A percentile compares a stretch with the other conserved stretches of the same genome.
Conservation (phyloP, 2,113 vertebrate species). For the Oenanthe melanoleuca region DNA sequence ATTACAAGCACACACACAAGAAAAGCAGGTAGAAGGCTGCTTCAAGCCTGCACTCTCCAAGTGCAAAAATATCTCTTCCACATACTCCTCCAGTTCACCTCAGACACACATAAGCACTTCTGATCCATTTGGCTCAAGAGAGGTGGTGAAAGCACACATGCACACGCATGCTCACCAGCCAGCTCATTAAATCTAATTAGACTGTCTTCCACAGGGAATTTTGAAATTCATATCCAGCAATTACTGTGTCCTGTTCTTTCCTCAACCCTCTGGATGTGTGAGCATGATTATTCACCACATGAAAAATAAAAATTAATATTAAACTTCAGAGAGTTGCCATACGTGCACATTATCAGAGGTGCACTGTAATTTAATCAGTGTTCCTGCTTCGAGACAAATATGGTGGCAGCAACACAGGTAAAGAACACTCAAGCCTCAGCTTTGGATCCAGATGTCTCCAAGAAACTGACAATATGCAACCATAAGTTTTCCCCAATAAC, state of each 20-base stretch:
- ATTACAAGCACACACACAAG: not conserved
- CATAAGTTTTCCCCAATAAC: not conserved
- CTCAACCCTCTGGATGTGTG: not conserved
- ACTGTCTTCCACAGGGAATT: conserved; percentile 23
- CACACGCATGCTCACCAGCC: conserved; percentile 15
- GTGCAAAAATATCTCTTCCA: conserved; percentile 10
- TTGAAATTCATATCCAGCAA: conserved; percentile 32
- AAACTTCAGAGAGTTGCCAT: not conserved
- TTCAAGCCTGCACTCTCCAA: not conserved
- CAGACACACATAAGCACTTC: not conserved
- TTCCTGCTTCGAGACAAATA: not conserved
- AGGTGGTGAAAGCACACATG: conserved; percentile 1
- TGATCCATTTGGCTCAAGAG: conserved; percentile 2
- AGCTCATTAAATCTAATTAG: conserved; percentile 54
- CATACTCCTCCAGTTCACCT: not conserved
- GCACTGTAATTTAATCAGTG: not conserved
- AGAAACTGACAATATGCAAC: not conserved
- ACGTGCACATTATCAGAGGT: not conserved
- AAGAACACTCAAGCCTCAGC: not conserved
- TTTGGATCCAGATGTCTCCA: not conserved
- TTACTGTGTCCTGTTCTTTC: conserved; percentile 15
- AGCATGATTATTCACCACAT: conserved; percentile 8
- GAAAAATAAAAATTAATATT: conserved; percentile 26
- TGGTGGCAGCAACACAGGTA: not conserved
- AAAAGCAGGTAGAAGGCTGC: not conserved